These are phyloP conservation scores for Mobula hypostoma DNA, from an alignment of 2,113 vertebrate species.

Conservation along the genomic window DNA sequence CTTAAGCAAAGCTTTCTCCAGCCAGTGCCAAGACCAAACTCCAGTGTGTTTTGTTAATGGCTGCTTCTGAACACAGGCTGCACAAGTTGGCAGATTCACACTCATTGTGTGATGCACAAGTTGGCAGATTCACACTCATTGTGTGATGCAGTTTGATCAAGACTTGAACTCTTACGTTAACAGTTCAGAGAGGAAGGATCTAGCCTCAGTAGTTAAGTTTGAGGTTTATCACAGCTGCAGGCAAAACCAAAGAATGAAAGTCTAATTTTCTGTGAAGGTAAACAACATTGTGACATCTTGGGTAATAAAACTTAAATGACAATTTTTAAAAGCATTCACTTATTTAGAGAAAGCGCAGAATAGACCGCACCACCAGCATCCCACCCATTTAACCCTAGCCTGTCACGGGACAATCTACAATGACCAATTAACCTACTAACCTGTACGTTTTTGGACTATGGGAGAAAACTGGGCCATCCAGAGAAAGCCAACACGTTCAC, in stretches of 20 bases:
- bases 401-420: too few relatives aligned
- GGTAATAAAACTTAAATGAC: neutral
- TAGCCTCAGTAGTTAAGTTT: constrained; percentile 16
- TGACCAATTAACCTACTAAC: too few relatives aligned
- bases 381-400: too few relatives aligned
- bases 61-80: neutral
- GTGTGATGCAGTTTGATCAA: constrained; percentile 6
- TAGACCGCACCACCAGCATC: too few relatives aligned
- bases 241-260: neutral
- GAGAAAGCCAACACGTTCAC: too few relatives aligned
- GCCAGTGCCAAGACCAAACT: neutral
- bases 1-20: neutral
- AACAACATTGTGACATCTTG: neutral
- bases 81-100: constrained; percentile 11
- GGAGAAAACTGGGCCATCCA: too few relatives aligned
- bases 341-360: too few relatives aligned
- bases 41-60: neutral
- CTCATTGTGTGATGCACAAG: neutral
- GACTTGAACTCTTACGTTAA: constrained; percentile 11
- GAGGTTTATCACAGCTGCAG: constrained; percentile 34
- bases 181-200: neutral
- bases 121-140: constrained; percentile 31
- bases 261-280: neutral
- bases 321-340: too few relatives aligned
- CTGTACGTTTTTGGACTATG: too few relatives aligned